phyloP scores from a whole-genome alignment of 30 jellyfish, hydroid and myxozoan species.

The Catostylus mosaicus region DNA sequence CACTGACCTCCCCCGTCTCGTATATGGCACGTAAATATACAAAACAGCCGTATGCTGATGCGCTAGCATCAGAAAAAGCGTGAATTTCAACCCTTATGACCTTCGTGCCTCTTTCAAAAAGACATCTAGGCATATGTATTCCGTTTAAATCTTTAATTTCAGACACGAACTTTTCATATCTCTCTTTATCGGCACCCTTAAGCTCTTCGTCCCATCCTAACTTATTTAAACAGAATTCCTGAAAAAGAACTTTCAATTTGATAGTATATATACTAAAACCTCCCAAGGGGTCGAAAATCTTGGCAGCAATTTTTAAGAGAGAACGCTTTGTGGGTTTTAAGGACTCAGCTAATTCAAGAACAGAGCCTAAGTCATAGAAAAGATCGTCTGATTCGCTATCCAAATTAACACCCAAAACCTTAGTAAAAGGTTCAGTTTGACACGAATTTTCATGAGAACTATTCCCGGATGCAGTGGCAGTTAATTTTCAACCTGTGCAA shows the following conservation, averaged over 20 bases:
- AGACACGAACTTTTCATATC: constrained; percentile 3
- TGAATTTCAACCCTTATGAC: constrained; percentile 26
- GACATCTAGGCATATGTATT: constrained; percentile 8
- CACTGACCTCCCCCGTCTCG: constrained; percentile 42
- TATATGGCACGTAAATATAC: constrained; percentile 8
- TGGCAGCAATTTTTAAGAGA: constrained; percentile 39
- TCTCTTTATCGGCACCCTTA: constrained; percentile 16
- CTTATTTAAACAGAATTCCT: constrained; percentile 38
- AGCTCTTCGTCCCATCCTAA: constrained; percentile 52
- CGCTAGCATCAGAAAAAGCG: constrained; percentile 45
- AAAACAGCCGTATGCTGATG: constrained; percentile 20
- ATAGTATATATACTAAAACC: constrained; percentile 31
- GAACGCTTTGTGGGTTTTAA: constrained; percentile 42
- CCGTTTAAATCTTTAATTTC: neutral
- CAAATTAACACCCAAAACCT: constrained; percentile 3
- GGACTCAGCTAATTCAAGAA: neutral
- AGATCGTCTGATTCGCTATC: constrained; percentile 2
- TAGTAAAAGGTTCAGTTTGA: constrained; percentile 2
- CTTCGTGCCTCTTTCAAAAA: constrained; percentile 11
- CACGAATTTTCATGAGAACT: too few species aligned
- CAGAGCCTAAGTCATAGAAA: constrained; percentile 1
- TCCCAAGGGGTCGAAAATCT: constrained; percentile 81
- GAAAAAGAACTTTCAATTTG: constrained; percentile 39
- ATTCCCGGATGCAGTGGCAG: too few species aligned
- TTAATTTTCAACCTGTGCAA: too few species aligned